Conservation (phyloP, 2,888 invertebrate genomes). For the Cistogaster globosa region DNA sequence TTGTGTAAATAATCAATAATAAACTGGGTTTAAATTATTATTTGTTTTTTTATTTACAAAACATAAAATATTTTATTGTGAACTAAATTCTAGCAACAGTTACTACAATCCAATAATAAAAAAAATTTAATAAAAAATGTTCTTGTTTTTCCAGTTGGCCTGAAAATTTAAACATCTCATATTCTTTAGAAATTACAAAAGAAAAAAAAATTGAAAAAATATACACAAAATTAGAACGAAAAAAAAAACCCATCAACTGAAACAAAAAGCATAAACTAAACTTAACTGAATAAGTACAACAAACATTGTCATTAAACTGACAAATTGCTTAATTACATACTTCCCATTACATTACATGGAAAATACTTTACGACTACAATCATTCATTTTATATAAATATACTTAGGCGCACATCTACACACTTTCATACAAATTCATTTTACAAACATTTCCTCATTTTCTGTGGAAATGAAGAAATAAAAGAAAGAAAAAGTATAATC, state of each 20-base stretch:
- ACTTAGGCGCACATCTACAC: neutral
- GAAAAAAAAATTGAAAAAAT: neutral
- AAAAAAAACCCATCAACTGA: slow-evolving; percentile 24
- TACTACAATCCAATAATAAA: too few relatives aligned
- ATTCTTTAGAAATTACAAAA: too few relatives aligned
- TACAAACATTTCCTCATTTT: slow-evolving; percentile 66
- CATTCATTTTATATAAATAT: slow-evolving; percentile 2
- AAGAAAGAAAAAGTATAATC: neutral
- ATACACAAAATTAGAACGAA: neutral
- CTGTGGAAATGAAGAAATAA: slow-evolving; percentile 49
- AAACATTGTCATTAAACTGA: slow-evolving; percentile 69
- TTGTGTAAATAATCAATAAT: too few relatives aligned
- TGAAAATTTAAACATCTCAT: too few relatives aligned
- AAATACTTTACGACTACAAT: slow-evolving; percentile 29
- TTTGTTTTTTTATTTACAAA: too few relatives aligned
- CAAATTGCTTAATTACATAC: slow-evolving; percentile 72
- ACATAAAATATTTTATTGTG: too few relatives aligned
- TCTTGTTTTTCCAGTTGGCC: too few relatives aligned
- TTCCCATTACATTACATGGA: slow-evolving; percentile 62
- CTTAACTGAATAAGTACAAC: slow-evolving; percentile 49
- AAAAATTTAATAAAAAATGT: too few relatives aligned
- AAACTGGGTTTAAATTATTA: too few relatives aligned
- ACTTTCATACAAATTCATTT: slow-evolving; percentile 18
- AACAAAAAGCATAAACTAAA: slow-evolving; percentile 16
- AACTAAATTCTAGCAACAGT: too few relatives aligned